These are phyloP conservation scores for Syrrhaptes paradoxus DNA, from an alignment of 2,113 vertebrate genomes.

Conservation along the genomic window DNA sequence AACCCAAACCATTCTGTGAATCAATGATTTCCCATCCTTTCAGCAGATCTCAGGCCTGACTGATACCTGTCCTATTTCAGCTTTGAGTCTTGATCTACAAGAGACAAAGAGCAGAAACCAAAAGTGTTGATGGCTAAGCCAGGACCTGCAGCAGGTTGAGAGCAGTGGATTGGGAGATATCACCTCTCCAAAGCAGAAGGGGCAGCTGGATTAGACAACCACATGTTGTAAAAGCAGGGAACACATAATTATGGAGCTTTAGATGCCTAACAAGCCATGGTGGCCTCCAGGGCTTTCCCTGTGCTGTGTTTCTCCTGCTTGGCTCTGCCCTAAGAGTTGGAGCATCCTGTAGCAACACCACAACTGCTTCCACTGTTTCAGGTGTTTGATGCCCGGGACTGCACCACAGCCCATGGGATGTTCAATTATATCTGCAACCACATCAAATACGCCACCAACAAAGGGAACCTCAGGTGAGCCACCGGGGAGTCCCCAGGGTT, in stretches of 20 bases:
- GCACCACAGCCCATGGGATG: slow-evolving; percentile 96
- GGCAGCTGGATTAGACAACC: neutral
- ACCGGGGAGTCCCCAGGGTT: neutral
- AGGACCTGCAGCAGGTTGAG: neutral
- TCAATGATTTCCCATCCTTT: neutral
- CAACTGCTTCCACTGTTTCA: slow-evolving; percentile 37
- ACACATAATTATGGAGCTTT: neutral
- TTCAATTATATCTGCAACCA: slow-evolving; percentile 99
- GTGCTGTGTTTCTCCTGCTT: neutral
- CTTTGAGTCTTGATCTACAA: neutral
- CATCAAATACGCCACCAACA: slow-evolving; percentile 98
- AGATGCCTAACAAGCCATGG: neutral
- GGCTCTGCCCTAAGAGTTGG: neutral
- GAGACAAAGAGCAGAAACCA: neutral
- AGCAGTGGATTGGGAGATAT: neutral
- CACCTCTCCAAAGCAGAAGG: neutral
- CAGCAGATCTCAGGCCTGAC: neutral
- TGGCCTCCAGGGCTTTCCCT: neutral
- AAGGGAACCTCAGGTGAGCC: slow-evolving; percentile 94
- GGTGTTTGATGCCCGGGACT: slow-evolving; percentile 98
- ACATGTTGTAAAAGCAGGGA: neutral
- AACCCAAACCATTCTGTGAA: neutral
- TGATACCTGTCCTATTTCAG: neutral
- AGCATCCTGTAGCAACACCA: neutral
- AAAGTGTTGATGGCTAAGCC: neutral